A percentile compares a stretch with the other conserved stretches of the same genome.
phyloP scores from a whole-genome alignment of 92 coral and sea anemone species.

The Anthopleura xanthogrammica region DNA sequence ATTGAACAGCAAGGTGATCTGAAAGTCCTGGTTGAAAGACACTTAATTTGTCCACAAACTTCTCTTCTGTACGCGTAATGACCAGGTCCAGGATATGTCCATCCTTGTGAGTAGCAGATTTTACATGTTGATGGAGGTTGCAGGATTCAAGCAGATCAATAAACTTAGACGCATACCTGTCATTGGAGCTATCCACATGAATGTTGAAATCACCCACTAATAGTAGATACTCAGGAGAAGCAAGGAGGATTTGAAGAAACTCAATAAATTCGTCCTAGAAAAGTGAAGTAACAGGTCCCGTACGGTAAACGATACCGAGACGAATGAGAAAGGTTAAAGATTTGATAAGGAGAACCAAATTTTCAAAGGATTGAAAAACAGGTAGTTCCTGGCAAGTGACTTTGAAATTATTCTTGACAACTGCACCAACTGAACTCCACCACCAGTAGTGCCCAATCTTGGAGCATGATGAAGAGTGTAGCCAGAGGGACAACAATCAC shows the following conservation, averaged over 20 bases:
- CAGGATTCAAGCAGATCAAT: background rate
- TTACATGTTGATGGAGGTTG: background rate
- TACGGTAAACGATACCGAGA: background rate
- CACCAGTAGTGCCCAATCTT: conserved; percentile 8
- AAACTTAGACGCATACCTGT: background rate
- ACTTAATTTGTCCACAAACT: too few species aligned
- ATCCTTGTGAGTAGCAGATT: background rate
- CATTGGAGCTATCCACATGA: background rate
- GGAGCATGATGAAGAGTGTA: conserved; percentile 14
- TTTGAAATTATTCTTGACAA: background rate
- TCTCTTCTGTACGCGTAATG: too few species aligned
- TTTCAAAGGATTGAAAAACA: background rate
- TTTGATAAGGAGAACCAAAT: background rate
- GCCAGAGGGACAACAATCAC: conserved; percentile 16
- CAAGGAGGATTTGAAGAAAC: background rate
- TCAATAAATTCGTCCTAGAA: background rate
- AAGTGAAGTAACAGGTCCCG: background rate
- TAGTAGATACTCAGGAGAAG: background rate
- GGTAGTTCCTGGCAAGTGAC: background rate
- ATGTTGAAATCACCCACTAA: background rate
- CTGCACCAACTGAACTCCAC: conserved; percentile 29
- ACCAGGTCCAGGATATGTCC: background rate
- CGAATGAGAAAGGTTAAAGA: background rate
- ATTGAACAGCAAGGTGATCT: background rate
- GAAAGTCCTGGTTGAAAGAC: background rate